Conservation (phyloP, 2,797 vertebrate genomes). For the Coccyzus lansbergi region DNA sequence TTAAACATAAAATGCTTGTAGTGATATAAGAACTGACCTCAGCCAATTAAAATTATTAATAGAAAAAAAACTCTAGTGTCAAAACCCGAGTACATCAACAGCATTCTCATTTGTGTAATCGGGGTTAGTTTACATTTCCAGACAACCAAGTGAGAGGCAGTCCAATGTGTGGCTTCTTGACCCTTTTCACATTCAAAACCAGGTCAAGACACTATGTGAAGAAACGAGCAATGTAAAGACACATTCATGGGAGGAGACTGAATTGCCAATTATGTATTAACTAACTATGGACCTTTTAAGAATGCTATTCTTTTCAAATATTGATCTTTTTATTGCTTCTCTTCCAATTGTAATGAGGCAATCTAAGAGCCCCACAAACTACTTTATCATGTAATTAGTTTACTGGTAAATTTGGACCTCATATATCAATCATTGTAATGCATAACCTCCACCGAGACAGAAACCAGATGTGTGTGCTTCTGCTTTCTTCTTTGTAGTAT, state of each 20-base stretch:
- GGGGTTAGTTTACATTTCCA: slow-evolving; percentile 74
- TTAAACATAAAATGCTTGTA: slow-evolving; percentile 71
- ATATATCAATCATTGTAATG: slow-evolving; percentile 32
- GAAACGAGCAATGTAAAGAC: slow-evolving; percentile 23
- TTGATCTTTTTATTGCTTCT: slow-evolving; percentile 23
- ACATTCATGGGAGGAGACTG: neutral
- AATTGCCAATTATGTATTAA: neutral
- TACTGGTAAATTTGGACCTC: slow-evolving; percentile 46
- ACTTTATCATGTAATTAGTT: slow-evolving; percentile 59
- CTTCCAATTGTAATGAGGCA: slow-evolving; percentile 19
- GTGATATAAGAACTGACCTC: slow-evolving; percentile 69
- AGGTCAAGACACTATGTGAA: neutral
- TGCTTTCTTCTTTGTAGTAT: slow-evolving; percentile 48
- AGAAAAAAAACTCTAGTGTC: slow-evolving; percentile 65
- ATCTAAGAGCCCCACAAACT: slow-evolving; percentile 28
- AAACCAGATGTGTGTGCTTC: slow-evolving; percentile 54
- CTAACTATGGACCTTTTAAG: neutral
- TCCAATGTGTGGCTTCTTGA: slow-evolving; percentile 56
- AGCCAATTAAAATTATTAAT: slow-evolving; percentile 81
- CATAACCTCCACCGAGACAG: slow-evolving; percentile 35
- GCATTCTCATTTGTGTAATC: slow-evolving; percentile 63
- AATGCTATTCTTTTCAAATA: slow-evolving; percentile 35
- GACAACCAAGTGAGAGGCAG: slow-evolving; percentile 56
- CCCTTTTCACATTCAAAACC: slow-evolving; percentile 55
- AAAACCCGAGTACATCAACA: slow-evolving; percentile 55